Base-by-base conservation (phyloP, 1,140 invertebrate genomes). In the Wiebesia pumilae region DNA sequence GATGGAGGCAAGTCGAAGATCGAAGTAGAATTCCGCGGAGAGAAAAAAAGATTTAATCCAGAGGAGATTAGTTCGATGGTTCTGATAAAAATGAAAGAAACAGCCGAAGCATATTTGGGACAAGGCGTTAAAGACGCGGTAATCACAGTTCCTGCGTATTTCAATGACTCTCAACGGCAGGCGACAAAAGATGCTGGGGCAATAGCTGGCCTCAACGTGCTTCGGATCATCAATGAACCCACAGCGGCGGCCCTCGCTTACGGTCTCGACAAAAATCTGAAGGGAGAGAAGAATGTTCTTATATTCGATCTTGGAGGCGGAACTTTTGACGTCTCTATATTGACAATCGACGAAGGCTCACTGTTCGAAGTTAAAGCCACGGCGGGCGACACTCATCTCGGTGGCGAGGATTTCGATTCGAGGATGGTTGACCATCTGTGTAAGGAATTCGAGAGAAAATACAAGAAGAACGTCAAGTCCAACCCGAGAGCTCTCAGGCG, bases 11-110 rank as follows among this genome's bases (percentile, higher is more conserved):
- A 95, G 88, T 95, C 95, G 1, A 96, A 95, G 89, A 95, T 97
- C 54, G 93, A 95, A 88, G 95, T 96, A 0, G 95, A 96, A 88
- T 97, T 96, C 93, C 97, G 97, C 90, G 96, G 96, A 0, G 97
- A 97, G 90, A 90, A 88, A 3, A 97, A 97, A 90, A 94, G 91
- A 24, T 98, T 98, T 91, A 95, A 95, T 62, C 96, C 97, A 0
- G 96, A 97, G 92, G 96, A 97, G 91, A 95, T 97, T 83, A 95
- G 96, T 92, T 97, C 97, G 0, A 98, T 98, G 97, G 96, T 98
- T 97, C 92, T 96, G n/a, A n/a, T n/a, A n/a, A n/a, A n/a, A n/a
- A n/a, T n/a, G n/a, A n/a, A n/a, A n/a, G n/a, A n/a, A n/a, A n/a
- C n/a, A n/a, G n/a, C n/a, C n/a, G n/a, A n/a, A n/a, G n/a, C n/a